Percentiles rank a stretch among this genome's conserved stretches.
These are phyloP conservation scores for Lamellibrachia luymesi DNA, from an alignment of 1,140 invertebrate genomes.

Conservation along the genomic window DNA sequence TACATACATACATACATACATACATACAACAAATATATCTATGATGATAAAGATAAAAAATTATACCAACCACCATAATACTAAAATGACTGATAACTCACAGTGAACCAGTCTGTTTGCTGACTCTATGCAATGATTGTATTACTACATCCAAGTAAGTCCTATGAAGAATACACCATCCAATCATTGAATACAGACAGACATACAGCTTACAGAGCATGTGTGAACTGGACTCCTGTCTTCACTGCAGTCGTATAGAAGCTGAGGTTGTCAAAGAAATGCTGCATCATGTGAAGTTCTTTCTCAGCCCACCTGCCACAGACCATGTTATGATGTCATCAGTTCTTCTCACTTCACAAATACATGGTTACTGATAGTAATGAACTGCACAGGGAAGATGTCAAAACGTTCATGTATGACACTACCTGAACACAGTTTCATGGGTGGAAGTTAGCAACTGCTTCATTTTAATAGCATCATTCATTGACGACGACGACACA, in stretches of 20 bases:
- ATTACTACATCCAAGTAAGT: not conserved
- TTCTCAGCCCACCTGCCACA: constrained; percentile 78
- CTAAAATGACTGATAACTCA: too few species aligned
- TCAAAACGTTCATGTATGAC: not conserved
- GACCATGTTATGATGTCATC: not conserved
- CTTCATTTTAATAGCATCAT: too few species aligned
- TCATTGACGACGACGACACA: too few species aligned
- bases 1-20: too few species aligned
- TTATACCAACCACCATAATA: too few species aligned
- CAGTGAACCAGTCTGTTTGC: too few species aligned
- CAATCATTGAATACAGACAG: not conserved
- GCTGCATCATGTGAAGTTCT: constrained; percentile 85
- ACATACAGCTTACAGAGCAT: not conserved
- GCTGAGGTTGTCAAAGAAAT: constrained; percentile 81
- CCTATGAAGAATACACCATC: not conserved
- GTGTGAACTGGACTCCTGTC: constrained; percentile 34
- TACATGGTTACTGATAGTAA: not conserved
- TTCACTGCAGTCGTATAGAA: constrained; percentile 53
- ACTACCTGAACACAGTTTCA: not conserved
- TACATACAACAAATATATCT: too few species aligned
- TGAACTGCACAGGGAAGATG: not conserved
- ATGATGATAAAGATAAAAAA: too few species aligned
- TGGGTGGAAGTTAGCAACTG: too few species aligned
- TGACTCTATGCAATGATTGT: too few species aligned
- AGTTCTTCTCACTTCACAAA: not conserved